Base-by-base conservation (phyloP, 2,797 vertebrate species). In the Gadopsis marmoratus region DNA sequence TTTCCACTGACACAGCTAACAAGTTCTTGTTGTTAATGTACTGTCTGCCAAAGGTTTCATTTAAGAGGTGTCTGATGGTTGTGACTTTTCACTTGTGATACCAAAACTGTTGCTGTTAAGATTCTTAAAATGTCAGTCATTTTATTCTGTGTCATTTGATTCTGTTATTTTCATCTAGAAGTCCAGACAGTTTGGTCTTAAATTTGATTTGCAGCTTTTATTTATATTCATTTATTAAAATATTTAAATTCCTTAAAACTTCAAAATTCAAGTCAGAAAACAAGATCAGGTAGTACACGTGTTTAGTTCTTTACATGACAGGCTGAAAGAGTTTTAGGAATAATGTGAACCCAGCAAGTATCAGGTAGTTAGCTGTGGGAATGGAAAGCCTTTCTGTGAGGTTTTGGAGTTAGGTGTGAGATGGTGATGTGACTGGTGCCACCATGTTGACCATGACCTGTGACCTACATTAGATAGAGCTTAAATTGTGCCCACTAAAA, bases 1-100 rank as follows among this genome's bases (percentile, higher is more conserved):
- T 68, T 77, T 70, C 43, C 48, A 26, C 16, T 37, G 13, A 59
- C 41, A 37, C 39, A 19, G 59, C 16, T 55, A 45, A 62, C 37
- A 61, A 64, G 45, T 55, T 82, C 43, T 51, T 61, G 17, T 66
- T 74, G 64, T 43, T 37, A 17, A 60, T 61, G 63, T 72, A 58
- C 67, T 54, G 54, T 84, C 84, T 86, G 87, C 88, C 91, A 91
- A 91, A 92, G 88, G 79, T 83, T 84, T 87, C 33, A 55, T 83
- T 68, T 41, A 33, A 78, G 31, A 84, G 48, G 66, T 69, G 8
- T 79, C 59, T 48, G 9, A 71, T 76, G n/a, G 26, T 71, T 90
- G 60, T 74, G 39, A 81, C 43, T 77, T 68, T 77, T 79, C 47
- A 59, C 63, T 51, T 85, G 62, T 79, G 45, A 74, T 73, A 79